Conservation (phyloP, 2,113 vertebrate genomes). For the Gallinago paraguaiae region DNA sequence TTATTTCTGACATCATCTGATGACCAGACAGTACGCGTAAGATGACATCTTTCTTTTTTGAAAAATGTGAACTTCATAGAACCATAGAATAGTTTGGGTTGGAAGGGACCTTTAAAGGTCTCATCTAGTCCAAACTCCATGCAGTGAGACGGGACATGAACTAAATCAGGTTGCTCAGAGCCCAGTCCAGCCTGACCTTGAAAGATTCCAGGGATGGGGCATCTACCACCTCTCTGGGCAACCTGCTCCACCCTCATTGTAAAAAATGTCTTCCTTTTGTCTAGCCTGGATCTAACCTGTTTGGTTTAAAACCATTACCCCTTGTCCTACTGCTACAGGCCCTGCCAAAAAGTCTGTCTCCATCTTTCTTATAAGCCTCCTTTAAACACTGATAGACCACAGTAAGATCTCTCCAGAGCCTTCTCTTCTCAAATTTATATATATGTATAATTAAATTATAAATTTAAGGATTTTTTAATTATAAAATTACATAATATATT, state of each 20-base stretch:
- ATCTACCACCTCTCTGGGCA: background rate
- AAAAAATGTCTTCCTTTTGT: background rate
- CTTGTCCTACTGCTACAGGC: background rate
- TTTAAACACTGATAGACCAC: background rate
- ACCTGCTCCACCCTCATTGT: background rate
- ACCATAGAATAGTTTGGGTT: background rate
- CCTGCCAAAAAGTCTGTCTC: background rate
- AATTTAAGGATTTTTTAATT: background rate
- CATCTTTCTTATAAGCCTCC: background rate
- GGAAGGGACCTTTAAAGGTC: background rate
- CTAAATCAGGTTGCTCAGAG: background rate
- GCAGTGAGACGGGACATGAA: background rate
- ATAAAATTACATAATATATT: background rate
- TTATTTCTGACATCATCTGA: conserved; percentile 93
- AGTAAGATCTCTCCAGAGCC: background rate
- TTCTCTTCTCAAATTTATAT: background rate
- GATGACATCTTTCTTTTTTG: conserved; percentile 3
- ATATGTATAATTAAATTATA: background rate
- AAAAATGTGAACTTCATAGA: background rate
- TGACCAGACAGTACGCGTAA: conserved; percentile 92
- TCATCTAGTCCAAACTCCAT: background rate
- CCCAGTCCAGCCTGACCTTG: background rate
- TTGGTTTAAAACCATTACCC: background rate
- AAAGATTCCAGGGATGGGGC: background rate
- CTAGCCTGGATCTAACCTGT: background rate